phyloP scores from a whole-genome alignment of 2,113 vertebrate species.

The Ivindomyrus marchei region DNA sequence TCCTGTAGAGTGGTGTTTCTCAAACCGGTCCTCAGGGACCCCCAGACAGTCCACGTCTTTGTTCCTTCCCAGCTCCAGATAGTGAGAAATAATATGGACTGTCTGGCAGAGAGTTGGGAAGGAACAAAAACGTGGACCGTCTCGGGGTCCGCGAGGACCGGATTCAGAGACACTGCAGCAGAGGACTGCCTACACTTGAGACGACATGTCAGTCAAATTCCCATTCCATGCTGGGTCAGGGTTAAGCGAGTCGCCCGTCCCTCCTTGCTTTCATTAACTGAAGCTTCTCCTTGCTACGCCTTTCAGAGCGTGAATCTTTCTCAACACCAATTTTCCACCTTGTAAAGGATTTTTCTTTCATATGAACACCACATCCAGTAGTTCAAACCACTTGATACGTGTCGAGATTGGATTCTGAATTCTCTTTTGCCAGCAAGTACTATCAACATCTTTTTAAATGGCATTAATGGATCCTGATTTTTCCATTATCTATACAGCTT shows the following conservation, averaged over 20 bases:
- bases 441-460: not conserved
- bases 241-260: not conserved
- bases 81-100: not conserved
- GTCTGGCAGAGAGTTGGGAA: not conserved
- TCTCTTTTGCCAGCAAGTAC: not conserved
- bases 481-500: not conserved
- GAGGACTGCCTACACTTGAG: not conserved
- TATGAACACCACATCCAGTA: not conserved
- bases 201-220: not conserved
- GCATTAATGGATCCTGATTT: not conserved
- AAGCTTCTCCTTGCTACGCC: not conserved
- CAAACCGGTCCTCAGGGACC: not conserved
- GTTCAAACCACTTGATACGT: not conserved
- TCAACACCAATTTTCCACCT: not conserved
- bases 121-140: not conserved
- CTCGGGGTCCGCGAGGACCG: not conserved
- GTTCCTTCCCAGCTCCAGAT: not conserved
- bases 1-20: not conserved
- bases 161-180: not conserved
- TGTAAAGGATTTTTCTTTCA: slow-evolving; percentile 4
- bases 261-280: slow-evolving; percentile 9
- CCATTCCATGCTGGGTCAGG: not conserved
- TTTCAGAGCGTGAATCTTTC: not conserved
- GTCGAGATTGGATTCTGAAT: not conserved
- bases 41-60: not conserved